Evolutionary conservation across 2,888 invertebrate species (phyloP).

Genomic region (Mythimna albipuncta): DNA sequence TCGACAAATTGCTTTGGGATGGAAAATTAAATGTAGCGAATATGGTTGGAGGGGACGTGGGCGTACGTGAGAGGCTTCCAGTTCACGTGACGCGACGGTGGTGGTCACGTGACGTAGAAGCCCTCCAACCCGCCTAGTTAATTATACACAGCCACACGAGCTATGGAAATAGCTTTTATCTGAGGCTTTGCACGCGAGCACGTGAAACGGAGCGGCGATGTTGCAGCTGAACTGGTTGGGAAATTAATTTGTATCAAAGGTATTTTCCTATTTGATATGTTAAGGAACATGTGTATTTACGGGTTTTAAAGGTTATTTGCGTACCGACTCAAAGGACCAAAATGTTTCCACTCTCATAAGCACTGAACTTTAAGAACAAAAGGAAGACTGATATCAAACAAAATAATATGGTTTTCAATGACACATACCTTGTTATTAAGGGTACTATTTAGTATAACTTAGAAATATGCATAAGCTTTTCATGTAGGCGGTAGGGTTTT

Average conservation of each 20-base stretch:
- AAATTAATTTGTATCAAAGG: slow-evolving; percentile 16
- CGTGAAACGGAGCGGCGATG: slow-evolving; percentile 24
- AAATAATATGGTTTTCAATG: slow-evolving; percentile 4
- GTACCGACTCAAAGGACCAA: slow-evolving; percentile 5
- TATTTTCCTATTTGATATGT: slow-evolving; percentile 8
- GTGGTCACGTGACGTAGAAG: slow-evolving; percentile 57
- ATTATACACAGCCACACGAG: slow-evolving; percentile 49
- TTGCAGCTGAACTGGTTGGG: slow-evolving; percentile 11
- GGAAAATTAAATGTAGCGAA: slow-evolving; percentile 36
- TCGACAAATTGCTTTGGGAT: slow-evolving; percentile 28
- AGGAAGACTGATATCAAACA: not conserved
- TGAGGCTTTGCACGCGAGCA: slow-evolving; percentile 43
- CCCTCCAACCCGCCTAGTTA: slow-evolving; percentile 56
- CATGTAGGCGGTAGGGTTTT: too few relatives aligned
- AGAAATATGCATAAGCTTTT: not conserved
- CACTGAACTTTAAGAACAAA: not conserved
- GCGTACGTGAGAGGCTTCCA: slow-evolving; percentile 47
- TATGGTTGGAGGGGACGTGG: slow-evolving; percentile 32
- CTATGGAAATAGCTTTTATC: slow-evolving; percentile 56
- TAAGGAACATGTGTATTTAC: slow-evolving; percentile 8
- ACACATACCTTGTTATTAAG: not conserved
- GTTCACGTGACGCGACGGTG: slow-evolving; percentile 37
- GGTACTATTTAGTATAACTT: not conserved
- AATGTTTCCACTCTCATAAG: not conserved
- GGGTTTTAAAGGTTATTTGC: not conserved